These are phyloP conservation scores for Chrysina gloriosa DNA, from an alignment of 2,888 invertebrate species.

Conservation along the genomic window DNA sequence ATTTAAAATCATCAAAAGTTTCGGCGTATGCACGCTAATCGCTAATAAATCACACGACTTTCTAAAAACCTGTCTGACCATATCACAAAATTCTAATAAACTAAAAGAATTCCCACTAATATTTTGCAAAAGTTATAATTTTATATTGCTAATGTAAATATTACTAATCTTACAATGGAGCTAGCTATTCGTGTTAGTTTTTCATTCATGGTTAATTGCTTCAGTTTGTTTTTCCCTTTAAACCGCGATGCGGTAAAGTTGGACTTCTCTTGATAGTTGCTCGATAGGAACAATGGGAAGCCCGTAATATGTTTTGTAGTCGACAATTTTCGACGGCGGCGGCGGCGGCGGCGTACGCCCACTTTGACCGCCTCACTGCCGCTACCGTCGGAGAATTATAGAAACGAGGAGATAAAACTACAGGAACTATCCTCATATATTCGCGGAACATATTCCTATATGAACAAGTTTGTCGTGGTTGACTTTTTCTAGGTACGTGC, in stretches of 20 bases:
- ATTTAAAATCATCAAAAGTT: too few species aligned
- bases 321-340: not conserved
- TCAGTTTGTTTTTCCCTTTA: not conserved
- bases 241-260: not conserved
- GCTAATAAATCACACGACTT: too few species aligned
- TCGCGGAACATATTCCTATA: conserved; percentile 6
- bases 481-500: not conserved
- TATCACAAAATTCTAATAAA: too few species aligned
- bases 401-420: conserved; percentile 15
- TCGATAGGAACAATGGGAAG: not conserved
- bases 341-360: too few species aligned
- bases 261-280: not conserved
- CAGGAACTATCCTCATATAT: conserved; percentile 23
- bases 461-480: not conserved
- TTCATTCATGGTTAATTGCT: not conserved
- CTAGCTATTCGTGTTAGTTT: not conserved
- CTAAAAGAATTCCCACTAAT: too few species aligned
- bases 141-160: too few species aligned
- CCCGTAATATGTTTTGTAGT: not conserved
- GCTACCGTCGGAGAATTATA: not conserved
- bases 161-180: not conserved
- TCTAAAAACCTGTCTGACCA: too few species aligned
- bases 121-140: too few species aligned
- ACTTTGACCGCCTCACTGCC: not conserved
- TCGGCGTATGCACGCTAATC: too few species aligned